Evolutionary conservation across 2,888 invertebrate genomes (phyloP).

Genomic region (Drosophila mettleri): DNA sequence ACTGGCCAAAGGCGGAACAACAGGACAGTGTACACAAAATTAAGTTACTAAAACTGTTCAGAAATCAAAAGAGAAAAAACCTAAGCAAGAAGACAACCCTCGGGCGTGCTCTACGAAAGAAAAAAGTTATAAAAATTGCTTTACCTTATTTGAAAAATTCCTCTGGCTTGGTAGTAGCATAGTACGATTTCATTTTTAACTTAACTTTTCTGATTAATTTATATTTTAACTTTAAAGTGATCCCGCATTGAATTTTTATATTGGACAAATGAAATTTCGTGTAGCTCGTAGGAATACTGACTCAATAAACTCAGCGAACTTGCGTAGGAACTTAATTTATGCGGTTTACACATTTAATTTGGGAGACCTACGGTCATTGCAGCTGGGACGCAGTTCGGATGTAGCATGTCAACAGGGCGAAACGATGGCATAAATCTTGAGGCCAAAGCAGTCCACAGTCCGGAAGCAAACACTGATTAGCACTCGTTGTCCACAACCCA

Average conservation of each 20-base stretch:
- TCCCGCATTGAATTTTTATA: no score
- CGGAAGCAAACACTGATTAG: conserved; percentile 60
- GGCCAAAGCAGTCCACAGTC: conserved; percentile 33
- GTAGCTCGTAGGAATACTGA: neutral
- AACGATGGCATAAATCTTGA: conserved; percentile 53
- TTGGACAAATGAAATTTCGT: neutral
- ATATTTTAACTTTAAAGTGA: no score
- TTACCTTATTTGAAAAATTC: no score
- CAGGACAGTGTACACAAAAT: conserved; percentile 37
- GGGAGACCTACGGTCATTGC: conserved; percentile 39
- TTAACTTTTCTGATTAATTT: no score
- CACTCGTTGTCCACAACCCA: conserved; percentile 19
- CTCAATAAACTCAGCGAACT: neutral
- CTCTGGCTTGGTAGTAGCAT: no score
- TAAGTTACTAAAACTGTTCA: conserved; percentile 45
- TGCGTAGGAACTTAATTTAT: neutral
- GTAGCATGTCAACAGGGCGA: conserved; percentile 48
- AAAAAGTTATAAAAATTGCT: no score
- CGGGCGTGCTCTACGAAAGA: no score
- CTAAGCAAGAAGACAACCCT: no score
- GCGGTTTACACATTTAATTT: neutral
- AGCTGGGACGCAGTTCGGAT: conserved; percentile 49
- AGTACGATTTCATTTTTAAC: no score
- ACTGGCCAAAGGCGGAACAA: conserved; percentile 33
- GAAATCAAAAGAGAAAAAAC: conserved; percentile 3